These are phyloP conservation scores for Ardeotis arabs DNA, from an alignment of 2,113 vertebrate species.

Conservation along the genomic window DNA sequence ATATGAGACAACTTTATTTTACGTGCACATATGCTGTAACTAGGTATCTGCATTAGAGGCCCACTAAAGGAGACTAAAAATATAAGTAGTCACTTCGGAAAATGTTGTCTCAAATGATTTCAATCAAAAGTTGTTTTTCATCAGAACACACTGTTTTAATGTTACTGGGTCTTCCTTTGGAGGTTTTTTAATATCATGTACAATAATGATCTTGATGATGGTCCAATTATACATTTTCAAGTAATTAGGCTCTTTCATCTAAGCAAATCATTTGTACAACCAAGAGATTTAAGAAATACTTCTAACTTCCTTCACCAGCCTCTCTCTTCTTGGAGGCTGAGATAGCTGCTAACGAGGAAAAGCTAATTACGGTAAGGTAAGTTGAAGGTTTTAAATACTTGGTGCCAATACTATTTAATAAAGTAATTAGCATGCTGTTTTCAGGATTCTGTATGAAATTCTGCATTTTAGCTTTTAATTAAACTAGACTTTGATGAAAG, in stretches of 20 bases:
- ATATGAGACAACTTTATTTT: background rate
- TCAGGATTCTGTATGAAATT: conserved; percentile 20
- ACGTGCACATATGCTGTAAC: background rate
- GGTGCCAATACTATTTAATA: background rate
- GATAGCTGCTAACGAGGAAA: background rate
- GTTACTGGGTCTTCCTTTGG: background rate
- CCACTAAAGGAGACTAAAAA: background rate
- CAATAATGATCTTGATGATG: background rate
- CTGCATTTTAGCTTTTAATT: conserved; percentile 57
- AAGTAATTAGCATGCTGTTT: conserved; percentile 14
- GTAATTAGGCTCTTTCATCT: conserved; percentile 37
- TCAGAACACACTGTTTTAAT: background rate
- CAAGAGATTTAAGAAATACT: conserved; percentile 6
- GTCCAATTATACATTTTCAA: conserved; percentile 1
- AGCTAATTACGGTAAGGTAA: conserved; percentile 41
- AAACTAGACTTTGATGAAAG: conserved; percentile 36
- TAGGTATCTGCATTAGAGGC: background rate
- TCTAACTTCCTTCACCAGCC: background rate
- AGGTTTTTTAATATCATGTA: background rate
- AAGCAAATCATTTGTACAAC: background rate
- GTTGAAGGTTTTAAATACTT: conserved; percentile 27
- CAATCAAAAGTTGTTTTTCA: background rate
- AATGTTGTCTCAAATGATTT: rapidly evolving
- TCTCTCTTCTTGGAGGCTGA: background rate
- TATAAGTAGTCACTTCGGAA: background rate